Base-by-base conservation (phyloP, 2,797 vertebrate genomes). In the Cottoperca gobio region DNA sequence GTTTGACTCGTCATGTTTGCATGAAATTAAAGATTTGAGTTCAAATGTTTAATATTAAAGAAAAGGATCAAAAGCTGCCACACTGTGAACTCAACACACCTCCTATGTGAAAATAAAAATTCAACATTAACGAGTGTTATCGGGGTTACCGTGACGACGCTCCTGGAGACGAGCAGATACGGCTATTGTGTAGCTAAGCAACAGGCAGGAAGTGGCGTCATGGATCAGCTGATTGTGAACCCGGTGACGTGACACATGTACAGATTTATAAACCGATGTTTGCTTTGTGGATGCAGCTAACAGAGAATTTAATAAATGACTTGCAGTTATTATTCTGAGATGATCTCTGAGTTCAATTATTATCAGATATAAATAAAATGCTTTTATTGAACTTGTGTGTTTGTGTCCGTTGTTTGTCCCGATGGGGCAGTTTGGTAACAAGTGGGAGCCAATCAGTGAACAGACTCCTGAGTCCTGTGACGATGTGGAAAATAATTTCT, bases 341-440 rank as follows among this genome's bases (percentile, higher is more conserved):
- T 45, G 60, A 63, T 61, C n/a, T n/a, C 49, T 49, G n/a, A 68
- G 50, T 60, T 55, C 43, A 42, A 39, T 68, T 71, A 57, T 63
- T 62, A 58, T 59, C 37, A 58, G 33, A 62, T n/a, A 45, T 23
- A 37, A 75, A 67, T 75, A 53, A 75, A 75, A 46, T 2, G 52
- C 19, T 61, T 74, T 75, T 61, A 45, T 50, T 65, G n/a, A 58
- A 23, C 9, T 21, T 11, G 11, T 33, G 48, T 53, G 31, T 33
- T 24, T 0, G 6, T 58, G 21, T 26, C 26, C 48, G 28, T 33
- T 33, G 33, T n/a, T n/a, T n/a, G 33, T 8, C n/a, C n/a, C n/a
- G n/a, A n/a, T n/a, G n/a, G n/a, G n/a, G n/a, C n/a, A n/a, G n/a
- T n/a, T n/a, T n/a, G n/a, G n/a, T n/a, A n/a, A n/a, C n/a, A n/a